Evolutionary conservation across 2,888 invertebrate genomes (phyloP).

Genomic region (Diarsia rubi): DNA sequence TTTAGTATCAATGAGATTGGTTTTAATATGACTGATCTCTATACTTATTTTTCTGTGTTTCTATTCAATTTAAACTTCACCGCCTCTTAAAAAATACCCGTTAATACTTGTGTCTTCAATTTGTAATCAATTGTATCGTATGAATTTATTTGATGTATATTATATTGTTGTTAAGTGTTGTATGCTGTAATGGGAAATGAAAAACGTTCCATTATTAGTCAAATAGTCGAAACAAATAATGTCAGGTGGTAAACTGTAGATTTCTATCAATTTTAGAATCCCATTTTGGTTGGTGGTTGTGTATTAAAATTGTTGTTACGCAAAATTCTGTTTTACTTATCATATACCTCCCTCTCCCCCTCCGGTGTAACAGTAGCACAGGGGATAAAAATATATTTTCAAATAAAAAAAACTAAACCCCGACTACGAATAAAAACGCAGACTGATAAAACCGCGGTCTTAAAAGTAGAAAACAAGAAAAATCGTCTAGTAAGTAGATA

Average conservation of each 20-base stretch:
- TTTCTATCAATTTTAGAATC: slow-evolving; percentile 20
- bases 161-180: slow-evolving; percentile 33
- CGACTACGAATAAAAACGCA: no score
- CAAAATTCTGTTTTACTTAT: slow-evolving; percentile 4
- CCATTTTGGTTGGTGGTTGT: slow-evolving; percentile 25
- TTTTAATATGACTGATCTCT: neutral
- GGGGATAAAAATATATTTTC: neutral
- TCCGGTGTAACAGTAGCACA: neutral
- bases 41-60: neutral
- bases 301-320: slow-evolving; percentile 33
- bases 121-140: slow-evolving; percentile 14
- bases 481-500: no score
- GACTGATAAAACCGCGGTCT: no score
- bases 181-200: slow-evolving; percentile 17
- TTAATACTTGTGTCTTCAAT: slow-evolving; percentile 19
- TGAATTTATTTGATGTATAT: slow-evolving; percentile 33
- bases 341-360: neutral
- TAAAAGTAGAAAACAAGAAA: no score
- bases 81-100: neutral
- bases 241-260: slow-evolving; percentile 23
- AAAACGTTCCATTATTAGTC: slow-evolving; percentile 17
- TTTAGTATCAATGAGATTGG: neutral
- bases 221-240: slow-evolving; percentile 27
- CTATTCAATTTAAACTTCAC: neutral
- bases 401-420: no score